Evolutionary conservation across 1,140 invertebrate species (phyloP).

Genomic region (Steinernema feltiae): DNA sequence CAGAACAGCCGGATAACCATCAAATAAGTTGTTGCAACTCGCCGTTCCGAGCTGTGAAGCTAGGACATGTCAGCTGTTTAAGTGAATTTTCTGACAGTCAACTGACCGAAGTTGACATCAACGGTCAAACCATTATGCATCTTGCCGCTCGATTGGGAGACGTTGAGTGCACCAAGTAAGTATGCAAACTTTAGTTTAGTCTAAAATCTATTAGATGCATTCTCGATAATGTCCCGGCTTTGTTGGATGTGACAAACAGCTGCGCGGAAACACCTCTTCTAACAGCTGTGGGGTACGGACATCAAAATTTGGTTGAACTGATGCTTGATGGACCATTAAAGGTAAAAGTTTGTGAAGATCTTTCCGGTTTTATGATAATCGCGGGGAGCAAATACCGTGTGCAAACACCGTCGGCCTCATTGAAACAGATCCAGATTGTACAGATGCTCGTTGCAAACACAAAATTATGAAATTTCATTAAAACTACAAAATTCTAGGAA

Average conservation of each 20-base stretch:
- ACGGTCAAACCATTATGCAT: neutral
- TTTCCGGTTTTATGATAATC: neutral
- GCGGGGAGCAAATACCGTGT: neutral
- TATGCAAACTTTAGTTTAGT: neutral
- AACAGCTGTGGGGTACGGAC: neutral
- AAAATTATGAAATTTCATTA: neutral
- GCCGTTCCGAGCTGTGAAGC: neutral
- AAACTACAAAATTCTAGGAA: neutral
- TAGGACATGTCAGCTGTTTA: neutral
- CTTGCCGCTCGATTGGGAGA: neutral
- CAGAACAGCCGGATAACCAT: neutral
- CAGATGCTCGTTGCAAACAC: neutral
- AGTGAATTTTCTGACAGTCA: neutral
- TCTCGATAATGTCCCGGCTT: neutral
- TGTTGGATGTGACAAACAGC: neutral
- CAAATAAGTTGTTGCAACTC: neutral
- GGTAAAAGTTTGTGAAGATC: neutral
- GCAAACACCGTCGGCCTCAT: neutral
- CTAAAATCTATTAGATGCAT: neutral
- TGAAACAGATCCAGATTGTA: neutral
- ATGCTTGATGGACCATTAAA: neutral
- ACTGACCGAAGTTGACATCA: neutral
- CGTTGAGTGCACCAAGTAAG: neutral
- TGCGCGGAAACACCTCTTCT: neutral
- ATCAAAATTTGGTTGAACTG: neutral